Conservation (phyloP, 2,797 vertebrate species). For the Myiotriccus ornatus region DNA sequence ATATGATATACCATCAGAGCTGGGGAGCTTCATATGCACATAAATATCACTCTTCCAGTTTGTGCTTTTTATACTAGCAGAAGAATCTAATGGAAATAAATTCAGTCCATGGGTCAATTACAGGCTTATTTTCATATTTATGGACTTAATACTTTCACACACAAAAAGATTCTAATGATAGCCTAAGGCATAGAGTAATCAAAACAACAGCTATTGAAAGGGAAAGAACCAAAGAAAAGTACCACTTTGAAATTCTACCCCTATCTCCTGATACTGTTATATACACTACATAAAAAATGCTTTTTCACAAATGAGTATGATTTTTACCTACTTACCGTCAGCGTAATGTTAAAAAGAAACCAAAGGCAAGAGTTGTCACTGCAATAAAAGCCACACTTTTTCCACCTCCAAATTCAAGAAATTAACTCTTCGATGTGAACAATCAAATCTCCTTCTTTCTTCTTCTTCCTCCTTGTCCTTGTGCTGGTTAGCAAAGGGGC, state of each 20-base stretch:
- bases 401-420: neutral
- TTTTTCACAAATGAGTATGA: slow-evolving; percentile 53
- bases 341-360: slow-evolving; percentile 2
- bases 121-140: slow-evolving; percentile 76
- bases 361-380: neutral
- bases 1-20: slow-evolving; percentile 27
- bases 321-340: slow-evolving; percentile 49
- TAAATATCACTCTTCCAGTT: slow-evolving; percentile 58
- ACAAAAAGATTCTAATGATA: slow-evolving; percentile 73
- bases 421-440: neutral
- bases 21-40: slow-evolving; percentile 33
- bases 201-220: slow-evolving; percentile 67
- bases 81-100: slow-evolving; percentile 73
- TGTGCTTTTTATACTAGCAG: slow-evolving; percentile 60
- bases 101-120: slow-evolving; percentile 74
- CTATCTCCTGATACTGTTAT: neutral
- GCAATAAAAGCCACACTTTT: slow-evolving; percentile 24
- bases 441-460: neutral
- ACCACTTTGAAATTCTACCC: slow-evolving; percentile 43
- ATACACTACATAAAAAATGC: slow-evolving; percentile 31
- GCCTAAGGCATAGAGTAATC: slow-evolving; percentile 69
- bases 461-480: neutral
- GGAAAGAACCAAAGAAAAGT: slow-evolving; percentile 30
- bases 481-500: neutral
- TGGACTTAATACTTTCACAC: slow-evolving; percentile 71